A percentile compares a stretch with the other conserved stretches of the same genome.
These are phyloP conservation scores for Cinclus cinclus DNA, from an alignment of 2,113 vertebrate species.

Conservation along the genomic window DNA sequence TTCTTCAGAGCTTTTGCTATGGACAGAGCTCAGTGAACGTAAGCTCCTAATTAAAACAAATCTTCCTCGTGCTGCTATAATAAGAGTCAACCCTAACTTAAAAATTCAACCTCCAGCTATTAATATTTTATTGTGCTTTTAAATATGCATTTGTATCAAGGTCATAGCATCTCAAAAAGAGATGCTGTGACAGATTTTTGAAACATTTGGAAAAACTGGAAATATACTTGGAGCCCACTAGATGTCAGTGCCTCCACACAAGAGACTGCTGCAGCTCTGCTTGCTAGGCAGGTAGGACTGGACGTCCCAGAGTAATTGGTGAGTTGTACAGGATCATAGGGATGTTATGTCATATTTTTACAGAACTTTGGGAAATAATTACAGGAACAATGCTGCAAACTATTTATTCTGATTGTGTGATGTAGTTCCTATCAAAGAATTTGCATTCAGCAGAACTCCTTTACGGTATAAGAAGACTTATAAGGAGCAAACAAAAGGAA, in stretches of 20 bases:
- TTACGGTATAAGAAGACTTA: background rate
- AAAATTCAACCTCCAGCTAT: background rate
- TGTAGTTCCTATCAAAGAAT: background rate
- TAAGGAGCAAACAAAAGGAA: background rate
- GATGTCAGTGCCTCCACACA: slow-evolving; percentile 33
- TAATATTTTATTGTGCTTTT: background rate
- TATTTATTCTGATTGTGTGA: background rate
- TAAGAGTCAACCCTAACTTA: background rate
- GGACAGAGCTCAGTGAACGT: background rate
- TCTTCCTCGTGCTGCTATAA: background rate
- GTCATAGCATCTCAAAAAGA: background rate
- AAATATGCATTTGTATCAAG: background rate
- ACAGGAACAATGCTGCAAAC: background rate
- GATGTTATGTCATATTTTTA: background rate
- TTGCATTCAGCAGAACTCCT: background rate
- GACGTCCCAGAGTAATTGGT: too few species aligned
- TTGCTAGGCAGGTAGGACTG: background rate
- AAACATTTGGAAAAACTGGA: background rate
- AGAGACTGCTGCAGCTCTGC: background rate
- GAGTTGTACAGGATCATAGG: background rate
- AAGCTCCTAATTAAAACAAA: background rate
- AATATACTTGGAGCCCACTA: background rate
- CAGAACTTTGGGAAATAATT: background rate
- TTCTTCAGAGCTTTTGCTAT: background rate
- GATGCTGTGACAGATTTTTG: background rate